Percentiles rank a stretch among this genome's conserved stretches.
These are phyloP conservation scores for Drymodes brunneopygia DNA, from an alignment of 2,113 vertebrate species.

Conservation along the genomic window DNA sequence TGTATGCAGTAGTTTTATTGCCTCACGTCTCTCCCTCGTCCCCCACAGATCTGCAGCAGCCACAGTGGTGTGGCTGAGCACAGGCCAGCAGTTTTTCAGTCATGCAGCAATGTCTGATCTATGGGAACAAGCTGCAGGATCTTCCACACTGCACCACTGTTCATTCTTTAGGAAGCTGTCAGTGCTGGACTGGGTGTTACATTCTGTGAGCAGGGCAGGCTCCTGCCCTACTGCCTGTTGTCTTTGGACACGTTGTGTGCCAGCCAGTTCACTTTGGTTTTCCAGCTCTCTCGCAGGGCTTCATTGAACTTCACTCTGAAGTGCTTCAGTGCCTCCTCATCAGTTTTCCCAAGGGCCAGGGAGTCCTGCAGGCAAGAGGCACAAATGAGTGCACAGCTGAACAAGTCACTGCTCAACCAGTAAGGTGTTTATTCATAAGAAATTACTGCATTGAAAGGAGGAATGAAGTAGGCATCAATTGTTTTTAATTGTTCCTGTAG, in stretches of 20 bases:
- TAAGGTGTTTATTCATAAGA: not conserved
- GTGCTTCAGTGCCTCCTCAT: conserved; percentile 94
- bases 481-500: not conserved
- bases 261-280: conserved; percentile 99
- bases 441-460: not conserved
- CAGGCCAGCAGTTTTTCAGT: not conserved
- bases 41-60: not conserved
- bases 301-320: conserved; percentile 98
- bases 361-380: conserved; percentile 80
- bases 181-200: not conserved
- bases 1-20: not conserved
- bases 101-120: not conserved
- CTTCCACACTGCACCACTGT: not conserved
- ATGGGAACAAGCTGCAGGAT: not conserved
- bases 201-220: not conserved
- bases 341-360: conserved; percentile 88
- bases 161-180: not conserved
- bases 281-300: conserved; percentile 96
- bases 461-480: not conserved
- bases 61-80: not conserved
- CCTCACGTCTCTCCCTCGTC: not conserved
- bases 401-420: not conserved
- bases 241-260: conserved; percentile 96
- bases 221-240: conserved; percentile 79
- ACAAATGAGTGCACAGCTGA: not conserved